phyloP scores from a whole-genome alignment of 2,797 vertebrate species.

The Gadopsis bispinosus region DNA sequence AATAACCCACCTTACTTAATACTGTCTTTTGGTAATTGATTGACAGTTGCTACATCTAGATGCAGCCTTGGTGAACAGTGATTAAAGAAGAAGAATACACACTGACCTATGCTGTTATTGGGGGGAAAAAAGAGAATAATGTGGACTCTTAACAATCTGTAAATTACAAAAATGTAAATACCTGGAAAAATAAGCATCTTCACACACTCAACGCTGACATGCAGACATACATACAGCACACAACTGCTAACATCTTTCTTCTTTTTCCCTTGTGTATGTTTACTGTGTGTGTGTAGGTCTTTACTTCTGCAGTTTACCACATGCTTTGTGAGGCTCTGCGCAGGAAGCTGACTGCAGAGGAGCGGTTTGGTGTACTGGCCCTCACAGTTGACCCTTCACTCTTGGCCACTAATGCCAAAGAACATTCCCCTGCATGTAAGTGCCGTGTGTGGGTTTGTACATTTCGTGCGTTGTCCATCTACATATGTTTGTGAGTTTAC shows the following conservation, averaged over 20 bases:
- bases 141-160: not conserved
- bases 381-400: conserved; percentile 74
- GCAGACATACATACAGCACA: not conserved
- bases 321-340: conserved; percentile 81
- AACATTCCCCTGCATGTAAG: conserved; percentile 34
- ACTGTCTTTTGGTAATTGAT: not conserved
- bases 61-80: not conserved
- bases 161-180: not conserved
- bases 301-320: conserved; percentile 86
- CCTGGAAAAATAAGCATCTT: not conserved
- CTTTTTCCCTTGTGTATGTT: not conserved
- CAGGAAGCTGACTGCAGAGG: conserved; percentile 76
- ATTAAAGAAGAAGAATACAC: not conserved
- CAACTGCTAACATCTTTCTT: not conserved
- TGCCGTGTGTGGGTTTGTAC: conserved; percentile 2
- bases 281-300: conserved; percentile 78
- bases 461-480: not conserved
- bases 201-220: not conserved
- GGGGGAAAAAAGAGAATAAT: not conserved
- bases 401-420: conserved; percentile 32
- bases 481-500: conserved; percentile 16
- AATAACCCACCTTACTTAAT: not conserved
- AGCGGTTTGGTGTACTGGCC: conserved; percentile 77
- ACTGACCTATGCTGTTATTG: no score
- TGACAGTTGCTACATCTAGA: not conserved